Percentiles rank a stretch among this genome's conserved stretches.
Evolutionary conservation across 2,113 vertebrate genomes (phyloP).

Genomic region (Xiphophorus couchianus): DNA sequence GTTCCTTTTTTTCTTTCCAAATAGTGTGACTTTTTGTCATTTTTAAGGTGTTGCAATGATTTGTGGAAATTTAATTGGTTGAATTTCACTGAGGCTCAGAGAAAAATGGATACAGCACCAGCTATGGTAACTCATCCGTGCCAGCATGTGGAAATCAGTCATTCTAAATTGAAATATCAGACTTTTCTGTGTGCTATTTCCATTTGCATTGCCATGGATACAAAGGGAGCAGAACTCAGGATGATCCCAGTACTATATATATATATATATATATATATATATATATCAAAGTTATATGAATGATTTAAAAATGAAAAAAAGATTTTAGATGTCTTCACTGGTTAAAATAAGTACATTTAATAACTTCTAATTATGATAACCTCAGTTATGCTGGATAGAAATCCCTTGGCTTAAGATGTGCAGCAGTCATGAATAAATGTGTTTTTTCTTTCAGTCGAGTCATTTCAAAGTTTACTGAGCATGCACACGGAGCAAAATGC

Average conservation of each 20-base stretch:
- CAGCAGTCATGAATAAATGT: constrained; percentile 76
- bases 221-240: no score
- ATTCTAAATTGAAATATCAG: neutral
- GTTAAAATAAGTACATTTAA: constrained; percentile 41
- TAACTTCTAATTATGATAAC: constrained; percentile 45
- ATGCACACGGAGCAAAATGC: constrained; percentile 34
- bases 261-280: no score
- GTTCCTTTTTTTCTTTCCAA: no score
- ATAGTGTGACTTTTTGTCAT: no score
- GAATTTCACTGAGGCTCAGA: no score
- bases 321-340: constrained; percentile 37
- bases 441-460: constrained; percentile 63
- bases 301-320: neutral
- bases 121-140: neutral
- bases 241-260: no score
- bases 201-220: neutral
- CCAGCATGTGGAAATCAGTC: neutral
- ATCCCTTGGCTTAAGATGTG: constrained; percentile 79
- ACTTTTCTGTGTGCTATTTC: neutral
- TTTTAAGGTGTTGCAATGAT: no score
- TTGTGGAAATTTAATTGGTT: no score
- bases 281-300: constrained; percentile 15
- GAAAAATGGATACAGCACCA: no score
- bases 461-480: constrained; percentile 43
- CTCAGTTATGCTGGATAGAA: constrained; percentile 32